Evolutionary conservation across 2,113 vertebrate genomes (phyloP).

Genomic region (Verasper variegatus): DNA sequence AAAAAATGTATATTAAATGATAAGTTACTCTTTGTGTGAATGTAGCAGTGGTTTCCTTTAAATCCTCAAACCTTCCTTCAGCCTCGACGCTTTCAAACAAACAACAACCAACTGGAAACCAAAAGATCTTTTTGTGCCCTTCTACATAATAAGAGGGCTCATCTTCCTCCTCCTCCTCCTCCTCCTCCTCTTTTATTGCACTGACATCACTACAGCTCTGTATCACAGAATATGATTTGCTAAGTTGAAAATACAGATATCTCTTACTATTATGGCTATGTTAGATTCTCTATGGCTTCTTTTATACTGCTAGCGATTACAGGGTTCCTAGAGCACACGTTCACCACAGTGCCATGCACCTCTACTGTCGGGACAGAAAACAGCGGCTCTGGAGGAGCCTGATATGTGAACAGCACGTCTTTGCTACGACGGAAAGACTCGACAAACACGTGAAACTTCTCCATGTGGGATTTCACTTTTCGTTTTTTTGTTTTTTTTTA

Average conservation of each 20-base stretch:
- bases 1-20: too few relatives aligned
- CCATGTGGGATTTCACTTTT: not conserved
- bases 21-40: too few relatives aligned
- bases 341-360: conserved; percentile 60
- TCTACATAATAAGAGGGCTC: not conserved
- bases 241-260: conserved; percentile 61
- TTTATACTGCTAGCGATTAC: conserved; percentile 45
- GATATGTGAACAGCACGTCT: conserved; percentile 12
- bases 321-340: conserved; percentile 12
- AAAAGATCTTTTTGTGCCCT: too few relatives aligned
- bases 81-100: not conserved
- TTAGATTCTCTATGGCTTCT: conserved; percentile 70
- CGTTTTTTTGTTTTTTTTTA: not conserved
- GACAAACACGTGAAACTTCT: not conserved
- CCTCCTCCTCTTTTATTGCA: conserved; percentile 36
- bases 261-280: conserved; percentile 61
- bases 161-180: not conserved
- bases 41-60: too few relatives aligned
- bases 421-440: not conserved
- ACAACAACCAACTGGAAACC: not conserved
- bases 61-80: not conserved
- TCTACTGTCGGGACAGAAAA: conserved; percentile 25
- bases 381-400: not conserved
- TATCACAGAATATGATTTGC: conserved; percentile 51
- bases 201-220: conserved; percentile 44